phyloP scores from a whole-genome alignment of 2,888 invertebrate genomes.

The Oscheius onirici region DNA sequence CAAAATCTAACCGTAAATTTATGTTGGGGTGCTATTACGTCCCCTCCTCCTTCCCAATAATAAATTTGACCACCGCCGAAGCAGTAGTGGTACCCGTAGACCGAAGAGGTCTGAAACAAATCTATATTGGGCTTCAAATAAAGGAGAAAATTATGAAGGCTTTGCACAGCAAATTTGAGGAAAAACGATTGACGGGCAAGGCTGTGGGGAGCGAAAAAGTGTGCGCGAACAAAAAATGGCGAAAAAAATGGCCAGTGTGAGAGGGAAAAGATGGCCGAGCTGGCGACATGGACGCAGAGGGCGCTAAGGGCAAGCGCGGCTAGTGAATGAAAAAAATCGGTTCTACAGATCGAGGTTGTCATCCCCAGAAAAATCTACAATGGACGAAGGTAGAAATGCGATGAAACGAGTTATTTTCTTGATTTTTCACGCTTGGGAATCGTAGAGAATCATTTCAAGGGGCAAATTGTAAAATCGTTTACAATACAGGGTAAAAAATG shows the following conservation, averaged over 20 bases:
- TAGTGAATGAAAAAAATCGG: conserved; percentile 5
- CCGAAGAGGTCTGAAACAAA: conserved; percentile 13
- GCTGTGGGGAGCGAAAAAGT: conserved; percentile 6
- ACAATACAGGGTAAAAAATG: too few species aligned
- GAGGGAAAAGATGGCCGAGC: conserved; percentile 19
- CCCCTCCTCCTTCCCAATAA: conserved; percentile 23
- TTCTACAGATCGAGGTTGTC: conserved; percentile 1
- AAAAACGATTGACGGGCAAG: neutral
- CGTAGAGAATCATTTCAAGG: too few species aligned
- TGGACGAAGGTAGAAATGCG: too few species aligned
- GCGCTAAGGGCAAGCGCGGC: conserved; percentile 16
- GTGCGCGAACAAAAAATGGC: conserved; percentile 22
- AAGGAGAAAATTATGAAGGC: neutral
- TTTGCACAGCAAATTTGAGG: neutral
- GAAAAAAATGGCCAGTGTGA: conserved; percentile 28
- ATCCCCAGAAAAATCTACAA: neutral
- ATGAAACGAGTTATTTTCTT: too few species aligned
- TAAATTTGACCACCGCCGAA: conserved; percentile 23
- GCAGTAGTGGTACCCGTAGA: conserved; percentile 28
- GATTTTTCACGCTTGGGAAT: too few species aligned
- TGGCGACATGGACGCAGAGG: conserved; percentile 25
- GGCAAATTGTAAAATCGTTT: too few species aligned
- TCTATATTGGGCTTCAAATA: neutral
- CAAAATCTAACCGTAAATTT: neutral
- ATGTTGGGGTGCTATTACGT: conserved; percentile 10